Conservation (phyloP, 2,113 vertebrate species). For the Seriola dumerili region DNA sequence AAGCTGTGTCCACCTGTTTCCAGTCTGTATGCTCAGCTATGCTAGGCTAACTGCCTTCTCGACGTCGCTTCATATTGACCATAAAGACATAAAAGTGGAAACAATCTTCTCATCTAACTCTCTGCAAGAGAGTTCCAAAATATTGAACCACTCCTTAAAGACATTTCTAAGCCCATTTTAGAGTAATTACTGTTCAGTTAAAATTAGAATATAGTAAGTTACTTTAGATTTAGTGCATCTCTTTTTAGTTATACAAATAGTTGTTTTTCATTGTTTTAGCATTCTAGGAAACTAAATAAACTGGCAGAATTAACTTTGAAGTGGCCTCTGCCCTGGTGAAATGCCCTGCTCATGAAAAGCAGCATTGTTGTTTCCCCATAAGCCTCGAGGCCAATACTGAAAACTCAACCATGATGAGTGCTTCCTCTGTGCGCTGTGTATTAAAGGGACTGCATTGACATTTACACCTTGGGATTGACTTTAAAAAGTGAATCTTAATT, state of each 20-base stretch:
- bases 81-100: neutral
- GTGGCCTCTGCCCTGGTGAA: conserved; percentile 39
- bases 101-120: neutral
- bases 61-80: conserved; percentile 1
- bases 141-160: neutral
- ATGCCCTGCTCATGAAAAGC: conserved; percentile 28
- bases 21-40: neutral
- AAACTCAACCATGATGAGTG: conserved; percentile 17
- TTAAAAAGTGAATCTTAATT: conserved; percentile 65
- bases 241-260: neutral
- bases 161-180: neutral
- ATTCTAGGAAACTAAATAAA: conserved; percentile 4
- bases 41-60: neutral
- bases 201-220: neutral
- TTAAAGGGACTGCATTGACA: conserved; percentile 49
- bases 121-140: neutral
- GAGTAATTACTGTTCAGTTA: neutral
- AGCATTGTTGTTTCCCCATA: conserved; percentile 21
- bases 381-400: conserved; percentile 35
- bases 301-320: conserved; percentile 31
- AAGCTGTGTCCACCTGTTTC: neutral
- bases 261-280: neutral
- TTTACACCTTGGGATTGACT: conserved; percentile 64
- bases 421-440: conserved; percentile 43
- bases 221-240: neutral